These are phyloP conservation scores for Zaprionus vittiger DNA, from an alignment of 1,140 invertebrate genomes.

Conservation along the genomic window DNA sequence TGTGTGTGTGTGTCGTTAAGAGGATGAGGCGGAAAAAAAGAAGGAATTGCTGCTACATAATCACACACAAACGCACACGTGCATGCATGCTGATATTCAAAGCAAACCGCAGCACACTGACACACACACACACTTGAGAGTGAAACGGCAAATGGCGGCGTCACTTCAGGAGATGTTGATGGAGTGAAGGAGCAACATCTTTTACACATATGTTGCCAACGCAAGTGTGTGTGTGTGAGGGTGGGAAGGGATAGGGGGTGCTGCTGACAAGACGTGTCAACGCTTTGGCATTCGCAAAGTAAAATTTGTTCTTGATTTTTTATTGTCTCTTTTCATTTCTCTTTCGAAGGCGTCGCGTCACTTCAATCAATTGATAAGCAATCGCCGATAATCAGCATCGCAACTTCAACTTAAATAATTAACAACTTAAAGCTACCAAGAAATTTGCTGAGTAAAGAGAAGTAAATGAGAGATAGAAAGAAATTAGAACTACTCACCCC, in stretches of 20 bases:
- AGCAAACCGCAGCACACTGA: constrained; percentile 25
- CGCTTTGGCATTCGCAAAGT: constrained; percentile 29
- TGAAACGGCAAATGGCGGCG: constrained; percentile 41
- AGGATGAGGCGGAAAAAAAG: not conserved
- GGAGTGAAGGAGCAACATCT: constrained; percentile 44
- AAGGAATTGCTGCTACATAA: constrained; percentile 13
- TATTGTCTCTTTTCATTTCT: not conserved
- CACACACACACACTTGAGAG: not conserved
- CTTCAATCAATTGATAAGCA: constrained; percentile 36
- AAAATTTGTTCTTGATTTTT: constrained; percentile 2
- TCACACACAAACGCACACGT: constrained; percentile 4
- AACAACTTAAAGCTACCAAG: constrained; percentile 22
- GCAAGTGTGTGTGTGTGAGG: constrained; percentile 2
- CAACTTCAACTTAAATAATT: constrained; percentile 27
- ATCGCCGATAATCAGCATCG: constrained; percentile 27
- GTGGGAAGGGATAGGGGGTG: not conserved
- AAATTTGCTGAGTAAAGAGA: constrained; percentile 17
- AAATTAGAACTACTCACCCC: not conserved
- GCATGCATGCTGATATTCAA: constrained; percentile 13
- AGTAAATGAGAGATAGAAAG: constrained; percentile 2
- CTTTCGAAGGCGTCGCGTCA: constrained; percentile 16
- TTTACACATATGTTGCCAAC: constrained; percentile 43
- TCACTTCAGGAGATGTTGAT: constrained; percentile 34
- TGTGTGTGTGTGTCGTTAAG: not conserved
- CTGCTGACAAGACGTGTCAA: constrained; percentile 42